Evolutionary conservation across 2,888 invertebrate species (phyloP), one percentile per base, ranked within the genome.

Genomic region (Drosophila formosana): DNA sequence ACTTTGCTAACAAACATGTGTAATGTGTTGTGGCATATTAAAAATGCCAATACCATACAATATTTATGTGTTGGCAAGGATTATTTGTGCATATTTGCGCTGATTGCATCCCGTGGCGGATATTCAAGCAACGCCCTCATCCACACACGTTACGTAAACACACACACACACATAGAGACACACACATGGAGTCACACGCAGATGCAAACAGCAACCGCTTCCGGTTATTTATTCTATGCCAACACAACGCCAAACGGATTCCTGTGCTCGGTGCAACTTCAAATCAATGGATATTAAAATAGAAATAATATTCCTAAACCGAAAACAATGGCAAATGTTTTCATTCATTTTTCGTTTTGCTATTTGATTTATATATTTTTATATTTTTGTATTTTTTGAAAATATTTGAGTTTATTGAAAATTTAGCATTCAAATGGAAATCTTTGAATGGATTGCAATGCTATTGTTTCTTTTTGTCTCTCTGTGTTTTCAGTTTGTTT

Each of bases 1-100:
- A 3, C 3, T 7, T 3, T 2, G 9, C 9, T n/a, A 3, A 28
- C 34, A 47, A 5, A 5, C 6, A 23, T 7, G 25, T 39, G 18
- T 43, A 37, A 23, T 50, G 9, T 13, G 18, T 28, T 32, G 41
- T 45, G 50, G 11, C 18, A 49, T 49, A 57, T 69, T 60, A 58
- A 39, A 57, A 56, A 43, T 72, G 47, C 45, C 66, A 60, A 66
- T 53, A 57, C 66, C 51, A 51, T 72, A 50, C 55, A 70, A 78
- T 82, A 82, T 82, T 69, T 66, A 76, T 82, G 62, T 65, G 67
- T 53, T 66, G 66, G 64, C 55, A 30, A 57, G 71, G 64, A 66
- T 82, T 78, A 74, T 66, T 69, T 76, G 65, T 66, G 61, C 64
- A 81, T 76, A 81, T 82, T 75, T 72, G 67, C 63, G 62, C 49